A percentile compares a stretch with the other conserved stretches of the same genome.
phyloP scores from a whole-genome alignment of 2,113 vertebrate species.

The Lepus timidus region DNA sequence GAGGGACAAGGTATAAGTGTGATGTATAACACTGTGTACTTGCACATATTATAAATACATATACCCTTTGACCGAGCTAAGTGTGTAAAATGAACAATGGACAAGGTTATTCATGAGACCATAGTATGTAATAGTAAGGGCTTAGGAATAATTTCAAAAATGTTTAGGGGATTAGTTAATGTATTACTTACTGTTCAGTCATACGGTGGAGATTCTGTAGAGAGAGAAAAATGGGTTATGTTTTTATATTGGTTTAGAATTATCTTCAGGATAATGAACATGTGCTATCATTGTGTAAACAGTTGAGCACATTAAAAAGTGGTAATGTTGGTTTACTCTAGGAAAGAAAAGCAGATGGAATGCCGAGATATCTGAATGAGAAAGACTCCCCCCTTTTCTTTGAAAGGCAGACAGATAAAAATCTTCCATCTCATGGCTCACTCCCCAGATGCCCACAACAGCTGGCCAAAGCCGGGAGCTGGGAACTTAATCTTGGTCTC shows the following conservation, averaged over 20 bases:
- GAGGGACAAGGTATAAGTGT: neutral
- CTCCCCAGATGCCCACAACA: too few relatives aligned
- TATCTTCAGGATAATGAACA: conserved; percentile 43
- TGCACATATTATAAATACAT: neutral
- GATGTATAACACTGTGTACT: neutral
- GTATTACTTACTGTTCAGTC: neutral
- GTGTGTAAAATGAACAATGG: neutral
- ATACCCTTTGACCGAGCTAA: neutral
- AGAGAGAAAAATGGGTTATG: neutral
- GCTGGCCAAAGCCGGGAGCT: too few relatives aligned
- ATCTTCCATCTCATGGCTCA: too few relatives aligned
- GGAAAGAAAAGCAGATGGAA: neutral
- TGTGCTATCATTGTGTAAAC: neutral
- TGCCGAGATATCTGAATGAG: neutral
- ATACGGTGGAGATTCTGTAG: neutral
- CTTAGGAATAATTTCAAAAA: conserved; percentile 52
- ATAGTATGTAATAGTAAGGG: conserved; percentile 9
- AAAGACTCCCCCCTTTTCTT: neutral
- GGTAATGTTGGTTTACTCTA: conserved; percentile 1
- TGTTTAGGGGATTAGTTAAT: neutral
- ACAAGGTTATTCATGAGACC: neutral
- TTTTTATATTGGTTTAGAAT: neutral
- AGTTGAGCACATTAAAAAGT: neutral
- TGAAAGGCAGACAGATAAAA: too few relatives aligned
- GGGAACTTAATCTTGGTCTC: too few relatives aligned